Conservation (phyloP, 2,888 invertebrate species). For the Microdon myrmicae region DNA sequence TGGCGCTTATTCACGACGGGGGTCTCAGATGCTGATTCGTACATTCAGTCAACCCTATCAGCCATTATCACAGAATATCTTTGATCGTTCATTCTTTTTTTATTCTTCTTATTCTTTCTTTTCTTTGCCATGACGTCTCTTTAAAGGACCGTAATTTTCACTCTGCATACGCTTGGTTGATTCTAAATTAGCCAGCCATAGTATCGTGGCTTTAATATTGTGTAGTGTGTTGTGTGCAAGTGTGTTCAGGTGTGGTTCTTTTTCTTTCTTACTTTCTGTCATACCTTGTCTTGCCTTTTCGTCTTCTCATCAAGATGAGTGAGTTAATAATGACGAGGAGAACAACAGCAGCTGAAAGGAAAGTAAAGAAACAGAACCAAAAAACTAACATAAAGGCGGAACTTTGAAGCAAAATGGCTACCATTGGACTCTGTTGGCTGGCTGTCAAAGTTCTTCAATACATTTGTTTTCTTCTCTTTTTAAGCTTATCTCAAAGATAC, state of each 20-base stretch:
- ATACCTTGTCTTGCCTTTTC: slow-evolving; percentile 48
- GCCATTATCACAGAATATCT: slow-evolving; percentile 38
- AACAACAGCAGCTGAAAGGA: slow-evolving; percentile 16
- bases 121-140: too few relatives aligned
- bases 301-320: slow-evolving; percentile 43
- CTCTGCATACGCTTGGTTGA: slow-evolving; percentile 50
- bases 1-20: slow-evolving; percentile 24
- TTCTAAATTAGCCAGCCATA: slow-evolving; percentile 45
- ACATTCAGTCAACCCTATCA: slow-evolving; percentile 34
- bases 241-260: slow-evolving; percentile 1
- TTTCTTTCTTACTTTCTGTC: slow-evolving; percentile 26
- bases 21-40: slow-evolving; percentile 35
- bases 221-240: slow-evolving; percentile 5
- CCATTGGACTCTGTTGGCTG: slow-evolving; percentile 47
- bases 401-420: slow-evolving; percentile 48
- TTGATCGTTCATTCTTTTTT: slow-evolving; percentile 4
- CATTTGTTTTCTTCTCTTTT: slow-evolving; percentile 10
- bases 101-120: slow-evolving; percentile 2
- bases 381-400: slow-evolving; percentile 39
- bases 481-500: slow-evolving; percentile 5
- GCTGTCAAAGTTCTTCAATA: too few relatives aligned
- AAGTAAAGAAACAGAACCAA: slow-evolving; percentile 5
- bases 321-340: slow-evolving; percentile 47
- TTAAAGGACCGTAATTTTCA: slow-evolving; percentile 42
- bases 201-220: slow-evolving; percentile 16